These are phyloP conservation scores for Pseudorhiza aurosa DNA, from an alignment of 30 jellyfish, hydroid and myxozoan species.

Conservation along the genomic window DNA sequence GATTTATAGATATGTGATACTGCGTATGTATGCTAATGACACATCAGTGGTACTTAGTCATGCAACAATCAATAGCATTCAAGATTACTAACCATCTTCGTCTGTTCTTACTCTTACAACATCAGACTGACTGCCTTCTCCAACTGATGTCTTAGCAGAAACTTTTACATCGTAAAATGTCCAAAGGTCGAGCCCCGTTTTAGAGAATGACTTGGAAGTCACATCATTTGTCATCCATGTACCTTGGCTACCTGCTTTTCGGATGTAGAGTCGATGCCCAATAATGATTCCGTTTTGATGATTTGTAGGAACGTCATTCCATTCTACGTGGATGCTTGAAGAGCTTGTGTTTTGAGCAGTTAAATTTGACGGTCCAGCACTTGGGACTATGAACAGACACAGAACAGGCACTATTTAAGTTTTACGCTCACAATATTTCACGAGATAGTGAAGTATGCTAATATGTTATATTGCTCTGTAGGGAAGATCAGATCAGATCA, in stretches of 20 bases:
- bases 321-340: constrained; percentile 15
- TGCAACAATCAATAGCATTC: too few relatives aligned
- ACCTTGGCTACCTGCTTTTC: not conserved
- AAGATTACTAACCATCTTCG: constrained; percentile 50
- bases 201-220: not conserved
- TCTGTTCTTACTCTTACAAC: constrained; percentile 38
- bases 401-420: too few relatives aligned
- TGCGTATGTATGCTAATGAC: too few relatives aligned
- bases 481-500: too few relatives aligned
- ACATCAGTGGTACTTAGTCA: too few relatives aligned
- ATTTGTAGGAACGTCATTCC: constrained; percentile 39
- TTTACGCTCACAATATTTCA: too few relatives aligned
- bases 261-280: constrained; percentile 27
- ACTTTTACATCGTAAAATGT: constrained; percentile 47
- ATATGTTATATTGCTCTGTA: too few relatives aligned
- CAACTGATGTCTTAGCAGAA: constrained; percentile 53
- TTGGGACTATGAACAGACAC: too few relatives aligned
- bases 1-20: too few relatives aligned
- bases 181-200: constrained; percentile 44
- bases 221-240: not conserved
- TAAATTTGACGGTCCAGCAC: constrained; percentile 8
- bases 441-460: too few relatives aligned
- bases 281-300: constrained; percentile 41
- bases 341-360: constrained; percentile 46
- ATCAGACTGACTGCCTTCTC: constrained; percentile 30